These are phyloP conservation scores for Diaprepes abbreviatus DNA, from an alignment of 2,888 invertebrate genomes.

Conservation along the genomic window DNA sequence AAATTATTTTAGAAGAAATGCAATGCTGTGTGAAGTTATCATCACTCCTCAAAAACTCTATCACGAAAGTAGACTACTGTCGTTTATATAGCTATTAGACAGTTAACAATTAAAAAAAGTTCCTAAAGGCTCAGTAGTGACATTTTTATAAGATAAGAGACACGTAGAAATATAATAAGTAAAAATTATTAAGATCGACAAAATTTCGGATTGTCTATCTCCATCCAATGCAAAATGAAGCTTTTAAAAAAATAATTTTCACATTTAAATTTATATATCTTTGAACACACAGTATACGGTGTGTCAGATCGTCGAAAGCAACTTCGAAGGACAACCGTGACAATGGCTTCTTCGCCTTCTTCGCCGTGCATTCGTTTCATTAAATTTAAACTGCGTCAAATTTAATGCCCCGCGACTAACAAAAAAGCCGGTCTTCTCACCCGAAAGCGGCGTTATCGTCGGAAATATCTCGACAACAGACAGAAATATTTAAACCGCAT, in stretches of 20 bases:
- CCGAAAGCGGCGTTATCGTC: slow-evolving; percentile 54
- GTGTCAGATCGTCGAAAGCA: slow-evolving; percentile 26
- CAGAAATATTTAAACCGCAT: slow-evolving; percentile 46
- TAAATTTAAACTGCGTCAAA: slow-evolving; percentile 62
- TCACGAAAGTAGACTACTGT: too few species aligned
- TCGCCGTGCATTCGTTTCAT: slow-evolving; percentile 54
- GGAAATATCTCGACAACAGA: slow-evolving; percentile 41
- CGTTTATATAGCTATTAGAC: too few species aligned
- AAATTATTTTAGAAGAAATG: too few species aligned
- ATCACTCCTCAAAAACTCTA: too few species aligned
- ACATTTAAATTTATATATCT: not conserved
- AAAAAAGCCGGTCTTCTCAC: slow-evolving; percentile 55
- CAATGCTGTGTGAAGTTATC: too few species aligned
- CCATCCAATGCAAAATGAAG: too few species aligned
- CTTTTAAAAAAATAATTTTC: not conserved
- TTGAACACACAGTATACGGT: slow-evolving; percentile 22
- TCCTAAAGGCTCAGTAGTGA: too few species aligned
- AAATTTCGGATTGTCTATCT: too few species aligned
- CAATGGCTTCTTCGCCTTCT: slow-evolving; percentile 46
- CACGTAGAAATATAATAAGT: too few species aligned
- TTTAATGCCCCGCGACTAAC: slow-evolving; percentile 56
- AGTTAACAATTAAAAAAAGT: too few species aligned
- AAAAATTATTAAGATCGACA: too few species aligned
- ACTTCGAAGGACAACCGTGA: slow-evolving; percentile 48
- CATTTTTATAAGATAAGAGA: too few species aligned